Evolutionary conservation across 2,113 vertebrate species (phyloP).

Genomic region (Eclectus roratus): DNA sequence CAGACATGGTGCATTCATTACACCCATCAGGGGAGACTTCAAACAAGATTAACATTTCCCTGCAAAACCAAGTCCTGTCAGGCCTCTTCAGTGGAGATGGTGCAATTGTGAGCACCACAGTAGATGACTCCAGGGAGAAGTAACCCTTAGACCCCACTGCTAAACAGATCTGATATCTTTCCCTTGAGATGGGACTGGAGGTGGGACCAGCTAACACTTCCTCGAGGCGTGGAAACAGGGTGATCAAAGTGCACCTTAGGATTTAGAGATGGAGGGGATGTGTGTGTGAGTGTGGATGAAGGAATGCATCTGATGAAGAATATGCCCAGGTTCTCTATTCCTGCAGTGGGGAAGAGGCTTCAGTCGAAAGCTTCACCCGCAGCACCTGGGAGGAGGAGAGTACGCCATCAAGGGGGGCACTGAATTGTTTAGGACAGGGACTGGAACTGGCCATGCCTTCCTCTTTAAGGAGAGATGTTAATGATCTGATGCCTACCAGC

Average conservation of each 20-base stretch:
- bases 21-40: neutral
- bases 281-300: neutral
- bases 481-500: neutral
- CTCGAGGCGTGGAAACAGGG: neutral
- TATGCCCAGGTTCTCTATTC: neutral
- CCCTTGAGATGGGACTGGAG: neutral
- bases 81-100: neutral
- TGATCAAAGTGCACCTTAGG: neutral
- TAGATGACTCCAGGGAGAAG: neutral
- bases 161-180: neutral
- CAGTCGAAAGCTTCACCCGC: neutral
- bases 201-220: neutral
- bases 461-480: neutral
- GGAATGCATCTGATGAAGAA: neutral
- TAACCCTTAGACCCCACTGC: neutral
- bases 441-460: neutral
- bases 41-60: neutral
- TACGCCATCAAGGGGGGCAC: neutral
- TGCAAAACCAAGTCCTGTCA: neutral
- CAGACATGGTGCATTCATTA: neutral
- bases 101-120: neutral
- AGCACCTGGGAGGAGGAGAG: neutral
- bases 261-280: accelerated
- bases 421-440: neutral
- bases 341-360: neutral